A percentile compares a stretch with the other conserved stretches of the same genome.
These are phyloP conservation scores for Nesogale talazaci DNA, from an alignment of 2,113 vertebrate genomes.

Conservation along the genomic window DNA sequence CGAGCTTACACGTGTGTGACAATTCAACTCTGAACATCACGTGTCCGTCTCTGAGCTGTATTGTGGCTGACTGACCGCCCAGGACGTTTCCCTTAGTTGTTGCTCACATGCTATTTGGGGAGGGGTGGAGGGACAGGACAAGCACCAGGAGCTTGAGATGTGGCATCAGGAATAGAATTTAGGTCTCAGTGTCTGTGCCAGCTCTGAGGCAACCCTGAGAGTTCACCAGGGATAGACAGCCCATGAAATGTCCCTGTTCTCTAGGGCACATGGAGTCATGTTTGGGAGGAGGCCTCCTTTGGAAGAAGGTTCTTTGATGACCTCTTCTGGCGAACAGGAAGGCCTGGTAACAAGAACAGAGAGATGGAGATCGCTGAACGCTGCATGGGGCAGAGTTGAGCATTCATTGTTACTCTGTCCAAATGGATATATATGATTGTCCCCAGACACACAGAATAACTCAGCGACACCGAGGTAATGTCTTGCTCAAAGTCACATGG, in stretches of 20 bases:
- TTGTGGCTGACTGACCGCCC: neutral
- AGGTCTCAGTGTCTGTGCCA: neutral
- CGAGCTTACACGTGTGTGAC: neutral
- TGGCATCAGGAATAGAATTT: neutral
- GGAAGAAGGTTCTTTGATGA: slow-evolving; percentile 3
- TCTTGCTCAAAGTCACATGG: neutral
- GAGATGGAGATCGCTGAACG: neutral
- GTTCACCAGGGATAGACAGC: too few species aligned
- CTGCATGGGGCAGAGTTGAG: neutral
- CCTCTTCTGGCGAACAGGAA: slow-evolving; percentile 29
- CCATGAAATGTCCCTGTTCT: too few species aligned
- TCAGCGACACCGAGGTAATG: neutral
- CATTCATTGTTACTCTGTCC: neutral
- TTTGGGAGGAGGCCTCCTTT: neutral
- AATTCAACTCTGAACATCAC: neutral
- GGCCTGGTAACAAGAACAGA: neutral
- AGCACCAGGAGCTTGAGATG: neutral
- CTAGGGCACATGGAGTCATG: too few species aligned
- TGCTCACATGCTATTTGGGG: neutral
- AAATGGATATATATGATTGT: neutral
- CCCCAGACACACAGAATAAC: neutral
- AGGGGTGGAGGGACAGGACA: too few species aligned
- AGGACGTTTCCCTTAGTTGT: neutral
- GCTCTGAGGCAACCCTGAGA: neutral
- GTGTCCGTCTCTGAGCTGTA: neutral